A percentile compares a stretch with the other conserved stretches of the same genome.
Conservation (phyloP, 2,888 invertebrate species). For the Latheticus oryzae region DNA sequence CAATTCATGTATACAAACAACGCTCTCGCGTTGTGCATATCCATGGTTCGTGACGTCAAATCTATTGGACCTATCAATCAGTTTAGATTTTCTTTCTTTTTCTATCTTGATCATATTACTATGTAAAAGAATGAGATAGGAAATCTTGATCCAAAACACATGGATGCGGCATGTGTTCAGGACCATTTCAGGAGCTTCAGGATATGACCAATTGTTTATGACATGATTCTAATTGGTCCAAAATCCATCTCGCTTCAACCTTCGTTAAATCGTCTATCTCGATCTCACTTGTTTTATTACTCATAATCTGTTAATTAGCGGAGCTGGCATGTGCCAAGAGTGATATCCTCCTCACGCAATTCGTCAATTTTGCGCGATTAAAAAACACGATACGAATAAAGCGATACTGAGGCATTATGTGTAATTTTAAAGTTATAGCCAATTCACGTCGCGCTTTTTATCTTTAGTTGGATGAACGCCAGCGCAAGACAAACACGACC, state of each 20-base stretch:
- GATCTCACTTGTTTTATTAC: constrained; percentile 50
- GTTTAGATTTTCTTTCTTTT: constrained; percentile 1
- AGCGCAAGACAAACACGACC: constrained; percentile 60
- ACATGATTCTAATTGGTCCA: constrained; percentile 62
- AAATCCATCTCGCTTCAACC: constrained; percentile 46
- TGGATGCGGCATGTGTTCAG: constrained; percentile 57
- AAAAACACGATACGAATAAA: constrained; percentile 24
- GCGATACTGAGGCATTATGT: constrained; percentile 41
- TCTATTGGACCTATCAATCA: constrained; percentile 47
- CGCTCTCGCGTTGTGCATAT: constrained; percentile 51
- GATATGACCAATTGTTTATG: constrained; percentile 64
- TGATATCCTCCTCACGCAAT: constrained; percentile 35
- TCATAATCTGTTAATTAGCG: constrained; percentile 52
- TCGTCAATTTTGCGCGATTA: constrained; percentile 38
- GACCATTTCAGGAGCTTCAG: constrained; percentile 59
- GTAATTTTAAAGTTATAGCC: constrained; percentile 49
- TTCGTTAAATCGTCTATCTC: constrained; percentile 27
- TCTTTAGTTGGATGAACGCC: constrained; percentile 55
- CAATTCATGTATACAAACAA: constrained; percentile 51
- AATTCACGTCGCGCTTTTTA: constrained; percentile 50
- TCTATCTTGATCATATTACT: not conserved
- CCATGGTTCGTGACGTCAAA: constrained; percentile 50
- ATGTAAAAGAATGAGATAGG: constrained; percentile 12
- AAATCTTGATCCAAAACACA: constrained; percentile 14
- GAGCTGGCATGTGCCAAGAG: constrained; percentile 33